Percentiles rank a stretch among this genome's conserved stretches.
phyloP scores from a whole-genome alignment of 2,797 vertebrate genomes.

The Sebastes aleutianus region DNA sequence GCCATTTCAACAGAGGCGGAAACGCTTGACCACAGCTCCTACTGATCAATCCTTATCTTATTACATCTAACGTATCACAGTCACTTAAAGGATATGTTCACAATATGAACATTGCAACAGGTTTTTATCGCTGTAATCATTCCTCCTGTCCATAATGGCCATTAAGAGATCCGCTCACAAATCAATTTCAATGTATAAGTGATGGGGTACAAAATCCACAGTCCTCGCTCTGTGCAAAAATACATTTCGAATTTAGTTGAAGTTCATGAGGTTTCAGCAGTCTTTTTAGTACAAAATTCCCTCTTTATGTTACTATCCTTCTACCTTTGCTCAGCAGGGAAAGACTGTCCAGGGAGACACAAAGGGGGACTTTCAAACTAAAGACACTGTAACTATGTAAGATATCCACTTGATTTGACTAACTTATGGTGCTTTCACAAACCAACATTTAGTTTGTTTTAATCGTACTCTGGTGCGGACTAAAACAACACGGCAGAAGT shows the following conservation, averaged over 20 bases:
- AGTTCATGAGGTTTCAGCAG: not conserved
- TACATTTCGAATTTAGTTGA: not conserved
- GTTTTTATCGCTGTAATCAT: not conserved
- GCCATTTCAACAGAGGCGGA: conserved; percentile 8
- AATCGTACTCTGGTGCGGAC: too few species aligned
- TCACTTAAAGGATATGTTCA: not conserved
- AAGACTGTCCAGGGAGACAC: not conserved
- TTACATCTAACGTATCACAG: conserved; percentile 7
- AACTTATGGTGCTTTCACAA: too few species aligned
- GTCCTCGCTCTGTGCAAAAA: too few species aligned
- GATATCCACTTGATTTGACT: not conserved
- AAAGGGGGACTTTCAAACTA: not conserved
- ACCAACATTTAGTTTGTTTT: too few species aligned
- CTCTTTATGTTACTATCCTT: too few species aligned
- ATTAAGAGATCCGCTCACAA: not conserved
- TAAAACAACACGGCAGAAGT: too few species aligned
- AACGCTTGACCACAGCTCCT: conserved; percentile 9
- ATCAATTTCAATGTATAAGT: not conserved
- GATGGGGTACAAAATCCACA: not conserved
- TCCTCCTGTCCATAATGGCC: not conserved
- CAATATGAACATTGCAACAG: not conserved
- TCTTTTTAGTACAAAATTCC: not conserved
- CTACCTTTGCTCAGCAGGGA: not conserved
- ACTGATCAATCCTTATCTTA: conserved; percentile 26
- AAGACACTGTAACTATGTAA: not conserved